Evolutionary conservation across 2,797 vertebrate genomes (phyloP).

Genomic region (Echiichthys vipera): DNA sequence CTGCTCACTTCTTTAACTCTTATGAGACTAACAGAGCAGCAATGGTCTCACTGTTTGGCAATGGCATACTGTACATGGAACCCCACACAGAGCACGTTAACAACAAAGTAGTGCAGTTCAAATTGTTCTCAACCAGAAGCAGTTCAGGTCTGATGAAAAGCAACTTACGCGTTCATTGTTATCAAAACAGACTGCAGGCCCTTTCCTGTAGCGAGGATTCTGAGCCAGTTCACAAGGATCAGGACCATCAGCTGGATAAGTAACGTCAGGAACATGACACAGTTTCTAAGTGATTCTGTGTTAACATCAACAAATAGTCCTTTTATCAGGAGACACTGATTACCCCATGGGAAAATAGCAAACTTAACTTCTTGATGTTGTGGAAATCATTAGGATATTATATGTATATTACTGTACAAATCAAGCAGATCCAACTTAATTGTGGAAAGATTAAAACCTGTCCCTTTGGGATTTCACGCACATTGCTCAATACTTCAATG

Average conservation of each 20-base stretch:
- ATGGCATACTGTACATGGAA: constrained; percentile 10
- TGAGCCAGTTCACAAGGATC: constrained; percentile 91
- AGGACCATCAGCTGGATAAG: constrained; percentile 88
- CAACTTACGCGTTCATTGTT: constrained; percentile 89
- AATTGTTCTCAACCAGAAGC: constrained; percentile 3
- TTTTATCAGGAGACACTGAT: not conserved
- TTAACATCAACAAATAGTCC: not conserved
- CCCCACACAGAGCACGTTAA: constrained; percentile 5
- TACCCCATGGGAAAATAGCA: not conserved
- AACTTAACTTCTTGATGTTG: not conserved
- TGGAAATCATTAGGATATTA: not conserved
- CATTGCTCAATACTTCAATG: constrained; percentile 41
- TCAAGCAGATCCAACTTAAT: not conserved
- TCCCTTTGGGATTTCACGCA: not conserved
- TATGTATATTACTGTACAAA: constrained; percentile 12
- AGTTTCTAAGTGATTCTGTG: not conserved
- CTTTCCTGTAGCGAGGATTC: constrained; percentile 93
- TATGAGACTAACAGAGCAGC: constrained; percentile 24
- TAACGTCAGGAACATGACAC: constrained; percentile 81
- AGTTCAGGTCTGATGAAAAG: constrained; percentile 11
- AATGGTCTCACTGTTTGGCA: constrained; percentile 8
- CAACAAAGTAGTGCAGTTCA: not conserved
- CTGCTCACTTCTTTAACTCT: constrained; percentile 27
- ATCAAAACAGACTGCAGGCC: constrained; percentile 92
- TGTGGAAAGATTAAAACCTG: not conserved